Evolutionary conservation across 2,888 invertebrate genomes (phyloP).

Genomic region (Abrostola tripartita): DNA sequence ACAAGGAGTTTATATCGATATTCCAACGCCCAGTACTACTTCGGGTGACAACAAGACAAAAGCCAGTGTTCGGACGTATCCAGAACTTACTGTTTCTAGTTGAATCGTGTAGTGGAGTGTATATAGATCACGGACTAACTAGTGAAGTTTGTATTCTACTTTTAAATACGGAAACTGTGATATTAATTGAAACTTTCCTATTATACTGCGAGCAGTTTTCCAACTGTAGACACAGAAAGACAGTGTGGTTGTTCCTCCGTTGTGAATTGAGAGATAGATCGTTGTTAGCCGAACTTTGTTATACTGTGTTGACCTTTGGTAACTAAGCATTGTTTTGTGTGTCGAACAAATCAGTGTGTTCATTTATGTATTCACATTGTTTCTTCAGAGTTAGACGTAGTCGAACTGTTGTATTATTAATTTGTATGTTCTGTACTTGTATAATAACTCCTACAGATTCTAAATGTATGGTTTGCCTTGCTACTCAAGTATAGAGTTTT

Average conservation of each 20-base stretch:
- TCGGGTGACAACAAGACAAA: conserved; percentile 92
- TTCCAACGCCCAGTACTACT: conserved; percentile 91
- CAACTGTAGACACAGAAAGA: conserved; percentile 72
- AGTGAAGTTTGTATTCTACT: conserved; percentile 81
- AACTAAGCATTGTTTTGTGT: conserved; percentile 52
- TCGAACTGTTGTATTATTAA: conserved; percentile 38
- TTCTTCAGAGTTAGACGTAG: conserved; percentile 32
- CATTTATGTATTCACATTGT: conserved; percentile 44
- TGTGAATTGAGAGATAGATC: conserved; percentile 50
- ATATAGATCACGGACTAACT: conserved; percentile 69
- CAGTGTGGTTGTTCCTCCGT: conserved; percentile 52
- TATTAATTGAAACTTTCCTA: conserved; percentile 87
- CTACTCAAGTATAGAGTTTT: conserved; percentile 23
- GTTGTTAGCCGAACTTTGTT: conserved; percentile 52
- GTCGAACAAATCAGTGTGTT: conserved; percentile 44
- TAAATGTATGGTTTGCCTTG: conserved; percentile 26
- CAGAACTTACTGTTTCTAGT: conserved; percentile 89
- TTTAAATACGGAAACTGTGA: conserved; percentile 87
- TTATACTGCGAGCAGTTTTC: conserved; percentile 73
- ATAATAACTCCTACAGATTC: conserved; percentile 29
- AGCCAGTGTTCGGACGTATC: conserved; percentile 86
- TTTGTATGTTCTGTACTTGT: conserved; percentile 31
- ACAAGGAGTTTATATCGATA: conserved; percentile 90
- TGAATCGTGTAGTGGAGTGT: conserved; percentile 79
- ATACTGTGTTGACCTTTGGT: conserved; percentile 52